Conservation (phyloP, 2,797 vertebrate genomes). For the Ataeniobius toweri region DNA sequence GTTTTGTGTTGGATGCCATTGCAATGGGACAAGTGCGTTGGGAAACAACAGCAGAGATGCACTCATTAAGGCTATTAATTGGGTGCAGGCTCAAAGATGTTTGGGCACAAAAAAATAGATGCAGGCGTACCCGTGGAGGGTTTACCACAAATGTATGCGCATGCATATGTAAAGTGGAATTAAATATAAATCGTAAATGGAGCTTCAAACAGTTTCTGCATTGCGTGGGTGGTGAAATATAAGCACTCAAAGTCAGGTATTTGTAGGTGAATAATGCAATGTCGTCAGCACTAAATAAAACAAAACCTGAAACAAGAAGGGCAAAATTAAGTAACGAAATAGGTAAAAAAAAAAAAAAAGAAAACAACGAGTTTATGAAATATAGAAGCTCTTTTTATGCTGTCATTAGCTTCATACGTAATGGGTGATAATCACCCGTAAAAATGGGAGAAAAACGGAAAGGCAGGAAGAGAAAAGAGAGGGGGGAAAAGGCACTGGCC, state of each 20-base stretch:
- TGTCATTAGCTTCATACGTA: slow-evolving; percentile 90
- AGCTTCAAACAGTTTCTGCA: slow-evolving; percentile 27
- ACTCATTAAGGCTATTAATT: slow-evolving; percentile 82
- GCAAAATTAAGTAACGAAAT: neutral
- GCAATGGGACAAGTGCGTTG: slow-evolving; percentile 73
- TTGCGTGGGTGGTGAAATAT: slow-evolving; percentile 26
- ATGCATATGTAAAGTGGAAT: slow-evolving; percentile 46
- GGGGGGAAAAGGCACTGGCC: slow-evolving; percentile 93
- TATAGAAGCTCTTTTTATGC: slow-evolving; percentile 85
- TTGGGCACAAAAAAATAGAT: slow-evolving; percentile 59
- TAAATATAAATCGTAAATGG: slow-evolving; percentile 38
- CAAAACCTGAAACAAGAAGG: slow-evolving; percentile 15
- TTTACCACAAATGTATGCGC: slow-evolving; percentile 50
- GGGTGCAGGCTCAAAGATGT: slow-evolving; percentile 72
- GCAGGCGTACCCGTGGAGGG: slow-evolving; percentile 25
- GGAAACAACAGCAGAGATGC: slow-evolving; percentile 76
- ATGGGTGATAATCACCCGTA: slow-evolving; percentile 91
- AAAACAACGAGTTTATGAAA: slow-evolving; percentile 89
- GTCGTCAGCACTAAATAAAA: slow-evolving; percentile 15
- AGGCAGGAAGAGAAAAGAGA: slow-evolving; percentile 66
- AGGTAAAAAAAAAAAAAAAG: slow-evolving; percentile 60
- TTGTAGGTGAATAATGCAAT: slow-evolving; percentile 48
- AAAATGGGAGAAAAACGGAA: slow-evolving; percentile 6
- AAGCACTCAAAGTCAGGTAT: slow-evolving; percentile 29
- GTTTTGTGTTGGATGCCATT: slow-evolving; percentile 72